Conservation (phyloP, 2,888 invertebrate genomes). For the Trissolcus brochymenae region DNA sequence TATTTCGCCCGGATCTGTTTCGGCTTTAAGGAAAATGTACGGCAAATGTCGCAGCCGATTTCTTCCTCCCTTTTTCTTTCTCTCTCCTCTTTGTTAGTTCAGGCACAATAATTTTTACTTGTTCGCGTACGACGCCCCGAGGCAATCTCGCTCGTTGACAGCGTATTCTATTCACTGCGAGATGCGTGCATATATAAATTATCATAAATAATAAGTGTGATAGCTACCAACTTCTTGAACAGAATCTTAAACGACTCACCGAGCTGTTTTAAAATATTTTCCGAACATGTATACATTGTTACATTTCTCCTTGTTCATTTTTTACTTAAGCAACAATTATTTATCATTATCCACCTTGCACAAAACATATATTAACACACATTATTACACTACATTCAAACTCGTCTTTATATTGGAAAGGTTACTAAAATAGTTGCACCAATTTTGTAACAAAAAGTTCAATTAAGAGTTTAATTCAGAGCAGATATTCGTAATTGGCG, state of each 20-base stretch:
- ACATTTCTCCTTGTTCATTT: neutral
- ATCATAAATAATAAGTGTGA: constrained; percentile 1
- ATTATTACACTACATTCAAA: too few relatives aligned
- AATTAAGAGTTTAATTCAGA: too few relatives aligned
- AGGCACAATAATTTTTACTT: constrained; percentile 7
- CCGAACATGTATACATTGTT: neutral
- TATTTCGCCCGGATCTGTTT: constrained; percentile 26
- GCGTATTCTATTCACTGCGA: neutral
- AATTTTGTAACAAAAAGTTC: too few relatives aligned
- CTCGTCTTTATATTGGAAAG: too few relatives aligned
- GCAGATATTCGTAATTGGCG: too few relatives aligned
- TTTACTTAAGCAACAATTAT: too few relatives aligned
- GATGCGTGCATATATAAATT: neutral
- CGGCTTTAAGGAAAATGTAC: constrained; percentile 32
- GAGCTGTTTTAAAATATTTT: neutral
- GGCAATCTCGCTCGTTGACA: constrained; percentile 2
- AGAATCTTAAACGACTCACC: neutral
- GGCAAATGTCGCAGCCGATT: constrained; percentile 20
- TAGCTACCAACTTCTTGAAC: neutral
- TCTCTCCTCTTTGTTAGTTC: neutral
- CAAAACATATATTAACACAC: too few relatives aligned
- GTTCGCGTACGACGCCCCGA: neutral
- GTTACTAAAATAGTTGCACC: too few relatives aligned
- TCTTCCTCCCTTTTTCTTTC: neutral
- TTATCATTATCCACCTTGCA: too few relatives aligned